Base-by-base conservation (phyloP, 2,888 invertebrate species). In the Leucophenga montana region DNA sequence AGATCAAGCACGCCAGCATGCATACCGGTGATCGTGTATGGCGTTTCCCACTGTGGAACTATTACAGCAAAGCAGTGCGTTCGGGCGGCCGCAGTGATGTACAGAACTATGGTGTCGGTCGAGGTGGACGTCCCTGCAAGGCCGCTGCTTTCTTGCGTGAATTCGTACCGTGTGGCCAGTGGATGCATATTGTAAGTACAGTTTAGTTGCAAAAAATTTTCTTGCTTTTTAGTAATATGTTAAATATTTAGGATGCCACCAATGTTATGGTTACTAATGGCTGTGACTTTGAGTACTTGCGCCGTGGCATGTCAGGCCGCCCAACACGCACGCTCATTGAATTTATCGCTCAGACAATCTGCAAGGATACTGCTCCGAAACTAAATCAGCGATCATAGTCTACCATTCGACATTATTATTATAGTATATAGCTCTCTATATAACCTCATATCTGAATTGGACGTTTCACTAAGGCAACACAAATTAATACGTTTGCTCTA, bases 11-110 rank as follows among this genome's bases (percentile, higher is more conserved):
- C 74, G 94, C 95, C 8, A 93, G 94, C 62, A 90, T 91, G 80
- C 90, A 91, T 72, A 93, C 94, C 0, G 96, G 95, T 0, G 96
- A 96, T 85, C 89, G 95, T 27, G 91, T 96, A 0, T 96, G 96
- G 95, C 90, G 95, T 62, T 92, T 96, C 91, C 96, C 96, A 0
- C 87, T 96, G 20, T 95, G 94, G 92, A 90, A 92, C 65, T 92
- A 92, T 84, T 95, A 93, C 86, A 91, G 77, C 71, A 82, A 82
- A 68, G 67, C 80, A 0, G 78, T 81, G 0, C 81, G 82, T 0
- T 48, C 75, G 0, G 83, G 91, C 89, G 69, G 90, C 90, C 72
- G 90, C 91, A 78, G 79, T 20, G 87, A 87, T 81, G 82, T 87
- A 0, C 85, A 86, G 66, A 92, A 92, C 73, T 90, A 90, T 31